Conservation (phyloP, 2,797 vertebrate species). For the Toxotes lorentzi region DNA sequence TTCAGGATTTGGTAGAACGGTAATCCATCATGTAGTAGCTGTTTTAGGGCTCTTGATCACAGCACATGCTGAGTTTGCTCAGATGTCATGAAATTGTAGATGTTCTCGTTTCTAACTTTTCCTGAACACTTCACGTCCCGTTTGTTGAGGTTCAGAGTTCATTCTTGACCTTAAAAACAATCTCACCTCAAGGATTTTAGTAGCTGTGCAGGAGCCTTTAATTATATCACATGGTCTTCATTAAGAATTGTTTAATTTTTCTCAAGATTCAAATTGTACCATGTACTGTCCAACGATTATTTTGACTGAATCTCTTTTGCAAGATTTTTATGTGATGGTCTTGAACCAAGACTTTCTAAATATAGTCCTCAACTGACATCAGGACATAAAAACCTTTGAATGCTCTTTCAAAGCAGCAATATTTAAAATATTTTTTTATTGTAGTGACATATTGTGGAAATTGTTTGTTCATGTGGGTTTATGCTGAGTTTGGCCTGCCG, state of each 20-base stretch:
- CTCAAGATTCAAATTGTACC: not conserved
- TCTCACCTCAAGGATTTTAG: not conserved
- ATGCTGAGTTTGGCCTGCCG: slow-evolving; percentile 1
- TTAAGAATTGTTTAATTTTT: not conserved
- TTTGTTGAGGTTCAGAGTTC: slow-evolving; percentile 10
- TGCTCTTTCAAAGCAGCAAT: not conserved
- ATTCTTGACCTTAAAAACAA: not conserved
- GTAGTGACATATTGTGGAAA: slow-evolving; percentile 21
- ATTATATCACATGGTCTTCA: not conserved
- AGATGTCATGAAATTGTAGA: slow-evolving; percentile 5
- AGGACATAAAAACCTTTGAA: not conserved
- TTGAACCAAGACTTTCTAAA: not conserved
- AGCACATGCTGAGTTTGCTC: not conserved
- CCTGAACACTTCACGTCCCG: not conserved
- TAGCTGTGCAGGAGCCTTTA: not conserved
- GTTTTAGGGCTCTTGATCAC: not conserved
- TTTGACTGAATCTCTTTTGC: not conserved
- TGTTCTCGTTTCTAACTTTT: not conserved
- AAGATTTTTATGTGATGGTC: not conserved
- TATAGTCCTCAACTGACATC: not conserved
- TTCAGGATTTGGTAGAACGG: not conserved
- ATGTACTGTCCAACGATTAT: not conserved
- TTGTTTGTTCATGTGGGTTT: slow-evolving; percentile 14
- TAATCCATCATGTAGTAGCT: not conserved
- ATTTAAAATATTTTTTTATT: slow-evolving; percentile 6